Evolutionary conservation across 2,113 vertebrate species (phyloP).

Genomic region (Engraulis encrasicolus): DNA sequence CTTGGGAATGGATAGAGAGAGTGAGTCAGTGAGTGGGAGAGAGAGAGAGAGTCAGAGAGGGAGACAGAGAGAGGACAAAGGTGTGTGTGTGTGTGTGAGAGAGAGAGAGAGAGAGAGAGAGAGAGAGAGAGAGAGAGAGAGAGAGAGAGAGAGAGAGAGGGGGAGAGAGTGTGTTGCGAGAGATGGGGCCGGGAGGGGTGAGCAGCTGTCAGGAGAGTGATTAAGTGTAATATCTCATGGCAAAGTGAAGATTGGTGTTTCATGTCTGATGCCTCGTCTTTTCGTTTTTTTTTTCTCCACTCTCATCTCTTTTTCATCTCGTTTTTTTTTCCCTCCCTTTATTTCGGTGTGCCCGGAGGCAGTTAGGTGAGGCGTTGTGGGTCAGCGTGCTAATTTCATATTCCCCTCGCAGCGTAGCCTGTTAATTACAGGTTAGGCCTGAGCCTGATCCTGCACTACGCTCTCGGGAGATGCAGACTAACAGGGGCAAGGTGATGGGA

Average conservation of each 20-base stretch:
- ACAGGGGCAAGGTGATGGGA: background rate
- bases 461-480: background rate
- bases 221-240: slow-evolving; percentile 41
- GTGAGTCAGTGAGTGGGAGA: too few relatives aligned
- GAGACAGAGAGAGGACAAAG: background rate
- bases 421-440: background rate
- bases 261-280: slow-evolving; percentile 15
- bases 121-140: background rate
- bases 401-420: background rate
- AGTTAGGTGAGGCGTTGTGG: background rate
- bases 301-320: too few relatives aligned
- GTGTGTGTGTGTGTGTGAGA: background rate
- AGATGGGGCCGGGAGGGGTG: too few relatives aligned
- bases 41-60: background rate
- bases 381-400: slow-evolving; percentile 12
- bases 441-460: too few relatives aligned
- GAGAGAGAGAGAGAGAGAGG: background rate
- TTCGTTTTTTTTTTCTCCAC: background rate
- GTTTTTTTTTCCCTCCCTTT: background rate
- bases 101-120: background rate
- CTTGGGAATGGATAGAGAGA: too few relatives aligned
- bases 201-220: slow-evolving; percentile 35
- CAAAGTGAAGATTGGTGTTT: slow-evolving; percentile 24
- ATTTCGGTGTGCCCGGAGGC: background rate
- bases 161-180: background rate